A percentile compares a stretch with the other conserved stretches of the same genome.
Conservation (phyloP, 2,797 vertebrate species). For the Bovichtus variegatus region DNA sequence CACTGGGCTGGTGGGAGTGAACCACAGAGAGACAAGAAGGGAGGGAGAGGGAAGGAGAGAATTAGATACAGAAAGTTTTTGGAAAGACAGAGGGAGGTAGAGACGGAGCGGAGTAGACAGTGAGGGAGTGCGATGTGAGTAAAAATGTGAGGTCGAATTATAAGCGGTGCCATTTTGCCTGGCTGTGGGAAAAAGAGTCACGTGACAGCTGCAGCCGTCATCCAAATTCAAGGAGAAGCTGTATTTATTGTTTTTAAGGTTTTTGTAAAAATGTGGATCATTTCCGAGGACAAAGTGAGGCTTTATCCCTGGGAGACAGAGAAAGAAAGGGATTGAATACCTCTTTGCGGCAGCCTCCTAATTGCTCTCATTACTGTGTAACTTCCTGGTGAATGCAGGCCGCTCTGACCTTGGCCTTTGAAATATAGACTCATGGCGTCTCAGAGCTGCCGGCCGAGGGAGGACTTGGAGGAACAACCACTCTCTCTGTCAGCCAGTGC, state of each 20-base stretch:
- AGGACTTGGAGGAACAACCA: conserved; percentile 68
- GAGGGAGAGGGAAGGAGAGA: conserved; percentile 33
- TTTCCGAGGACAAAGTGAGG: conserved; percentile 68
- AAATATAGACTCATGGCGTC: conserved; percentile 75
- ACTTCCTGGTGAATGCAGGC: conserved; percentile 79
- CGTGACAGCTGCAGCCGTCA: conserved; percentile 27
- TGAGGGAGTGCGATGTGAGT: conserved; percentile 45
- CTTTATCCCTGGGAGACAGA: conserved; percentile 60
- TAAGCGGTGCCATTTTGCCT: conserved; percentile 35
- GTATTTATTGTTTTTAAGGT: conserved; percentile 59
- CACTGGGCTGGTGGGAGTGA: conserved; percentile 49
- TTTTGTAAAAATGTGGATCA: conserved; percentile 51
- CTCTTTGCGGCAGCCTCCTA: conserved; percentile 75
- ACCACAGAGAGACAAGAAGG: conserved; percentile 25
- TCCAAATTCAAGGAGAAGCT: conserved; percentile 30
- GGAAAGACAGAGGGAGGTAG: conserved; percentile 45
- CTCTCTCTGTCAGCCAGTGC: conserved; percentile 63
- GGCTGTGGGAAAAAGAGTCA: conserved; percentile 55
- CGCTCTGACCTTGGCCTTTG: conserved; percentile 84
- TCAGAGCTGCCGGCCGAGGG: conserved; percentile 47
- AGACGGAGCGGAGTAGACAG: conserved; percentile 31
- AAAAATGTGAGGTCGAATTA: conserved; percentile 46
- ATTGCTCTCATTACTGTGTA: conserved; percentile 84
- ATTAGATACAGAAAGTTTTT: conserved; percentile 41
- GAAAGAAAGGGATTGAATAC: conserved; percentile 65